A percentile compares a stretch with the other conserved stretches of the same genome.
Evolutionary conservation across 2,888 invertebrate species (phyloP).

Genomic region (Ophion ellenae): DNA sequence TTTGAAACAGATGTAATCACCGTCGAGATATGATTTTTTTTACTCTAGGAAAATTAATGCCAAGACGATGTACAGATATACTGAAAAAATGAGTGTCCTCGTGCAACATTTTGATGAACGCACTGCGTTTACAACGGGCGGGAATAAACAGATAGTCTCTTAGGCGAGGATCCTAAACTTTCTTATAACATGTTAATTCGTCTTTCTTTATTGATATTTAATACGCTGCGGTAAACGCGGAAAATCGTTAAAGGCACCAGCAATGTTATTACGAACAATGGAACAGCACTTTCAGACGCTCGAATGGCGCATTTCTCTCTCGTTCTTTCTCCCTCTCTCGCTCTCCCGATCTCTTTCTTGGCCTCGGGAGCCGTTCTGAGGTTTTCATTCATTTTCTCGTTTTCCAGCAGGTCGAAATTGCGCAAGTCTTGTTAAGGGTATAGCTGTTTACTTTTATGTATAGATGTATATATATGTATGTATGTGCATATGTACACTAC

Average conservation of each 20-base stretch:
- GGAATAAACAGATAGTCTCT: no score
- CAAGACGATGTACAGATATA: no score
- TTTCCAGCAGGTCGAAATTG: not conserved
- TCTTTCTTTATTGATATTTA: conserved; percentile 17
- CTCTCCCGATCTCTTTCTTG: not conserved
- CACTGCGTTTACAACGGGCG: no score
- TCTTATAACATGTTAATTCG: not conserved
- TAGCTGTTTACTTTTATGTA: conserved; percentile 37
- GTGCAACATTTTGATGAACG: no score
- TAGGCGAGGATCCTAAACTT: not conserved
- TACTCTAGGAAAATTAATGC: no score
- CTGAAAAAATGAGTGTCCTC: no score
- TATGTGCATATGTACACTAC: no score
- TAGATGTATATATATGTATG: not conserved
- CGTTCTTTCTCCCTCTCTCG: not conserved
- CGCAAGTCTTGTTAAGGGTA: conserved; percentile 48
- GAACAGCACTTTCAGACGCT: conserved; percentile 22
- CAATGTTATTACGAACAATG: not conserved
- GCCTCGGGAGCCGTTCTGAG: conserved; percentile 35
- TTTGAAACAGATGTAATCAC: no score
- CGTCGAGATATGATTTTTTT: no score
- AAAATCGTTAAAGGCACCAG: conserved; percentile 20
- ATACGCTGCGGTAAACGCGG: conserved; percentile 25
- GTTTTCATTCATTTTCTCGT: conserved; percentile 42
- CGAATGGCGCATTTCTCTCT: not conserved